A percentile compares a stretch with the other conserved stretches of the same genome.
These are phyloP conservation scores for Deroplatys truncata DNA, from an alignment of 2,888 invertebrate species.

Conservation along the genomic window DNA sequence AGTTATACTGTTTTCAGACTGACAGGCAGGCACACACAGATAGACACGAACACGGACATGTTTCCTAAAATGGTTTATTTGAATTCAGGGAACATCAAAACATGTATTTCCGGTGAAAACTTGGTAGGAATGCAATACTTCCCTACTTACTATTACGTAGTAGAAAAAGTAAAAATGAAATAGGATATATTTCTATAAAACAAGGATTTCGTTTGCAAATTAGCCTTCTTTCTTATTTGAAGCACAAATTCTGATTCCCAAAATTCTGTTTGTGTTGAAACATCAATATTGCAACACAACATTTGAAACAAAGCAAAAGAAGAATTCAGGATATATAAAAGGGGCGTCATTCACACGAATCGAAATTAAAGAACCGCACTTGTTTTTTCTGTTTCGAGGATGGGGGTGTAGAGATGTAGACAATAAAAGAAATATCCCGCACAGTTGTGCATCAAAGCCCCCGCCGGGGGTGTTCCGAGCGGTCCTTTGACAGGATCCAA, in stretches of 20 bases:
- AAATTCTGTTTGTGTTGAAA: neutral
- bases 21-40: too few relatives aligned
- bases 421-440: neutral
- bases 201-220: too few relatives aligned
- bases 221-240: too few relatives aligned
- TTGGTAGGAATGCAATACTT: too few relatives aligned
- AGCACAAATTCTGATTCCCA: neutral
- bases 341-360: neutral
- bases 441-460: neutral
- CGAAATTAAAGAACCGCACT: neutral
- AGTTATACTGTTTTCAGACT: too few relatives aligned
- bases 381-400: neutral
- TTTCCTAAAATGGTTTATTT: too few relatives aligned
- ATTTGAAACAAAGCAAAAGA: neutral
- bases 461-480: constrained; percentile 2
- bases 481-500: constrained; percentile 4
- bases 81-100: too few relatives aligned
- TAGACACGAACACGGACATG: too few relatives aligned
- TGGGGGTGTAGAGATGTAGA: neutral
- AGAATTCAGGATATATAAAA: neutral
- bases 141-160: too few relatives aligned
- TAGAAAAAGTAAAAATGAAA: too few relatives aligned
- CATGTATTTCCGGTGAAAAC: too few relatives aligned
- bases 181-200: too few relatives aligned
- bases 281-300: neutral